Evolutionary conservation across 2,797 vertebrate species (phyloP), one percentile per base, ranked within the genome.

Genomic region (Channa striata): DNA sequence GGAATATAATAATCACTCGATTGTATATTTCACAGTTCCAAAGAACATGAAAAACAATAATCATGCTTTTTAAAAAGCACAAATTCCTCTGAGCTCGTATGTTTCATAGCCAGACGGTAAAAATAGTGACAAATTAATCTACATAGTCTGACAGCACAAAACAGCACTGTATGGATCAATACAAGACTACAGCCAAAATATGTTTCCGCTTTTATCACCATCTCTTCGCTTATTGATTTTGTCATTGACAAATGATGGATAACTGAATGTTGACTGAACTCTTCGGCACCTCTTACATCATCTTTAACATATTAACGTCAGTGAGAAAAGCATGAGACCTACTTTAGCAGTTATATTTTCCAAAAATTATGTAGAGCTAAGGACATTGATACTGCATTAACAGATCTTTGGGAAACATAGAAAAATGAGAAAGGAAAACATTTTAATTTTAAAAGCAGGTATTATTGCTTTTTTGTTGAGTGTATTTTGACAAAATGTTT

Each of bases 1-100:
- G 42, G 12, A 48, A 50, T 17, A 37, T 8, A n/a, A n/a, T n/a
- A n/a, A n/a, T n/a, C n/a, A n/a, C n/a, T n/a, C n/a, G n/a, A n/a
- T n/a, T 0, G 19, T 63, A 11, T 10, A 23, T 59, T 57, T 71
- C 33, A 59, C 16, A 39, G 20, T 57, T n/a, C 53, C 54, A 47
- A 23, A 59, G 67, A 62, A 47, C 59, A 72, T n/a, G 37, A 63
- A 81, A 78, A 83, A 72, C 60, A 43, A 72, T 70, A 65, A 25
- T 13, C 16, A 1, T 53, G 40, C 34, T 81, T 77, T 78, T 66
- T 30, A n/a, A n/a, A n/a, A n/a, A n/a, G n/a, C 6, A 60, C 16
- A 46, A 72, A 72, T 48, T 12, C 53, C 44, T 43, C 4, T n/a
- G 8, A 6, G 34, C 34, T 16, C 36, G 14, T 53, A 36, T 66